phyloP scores from a whole-genome alignment of 2,113 vertebrate genomes.

The Corythaeola cristata region DNA sequence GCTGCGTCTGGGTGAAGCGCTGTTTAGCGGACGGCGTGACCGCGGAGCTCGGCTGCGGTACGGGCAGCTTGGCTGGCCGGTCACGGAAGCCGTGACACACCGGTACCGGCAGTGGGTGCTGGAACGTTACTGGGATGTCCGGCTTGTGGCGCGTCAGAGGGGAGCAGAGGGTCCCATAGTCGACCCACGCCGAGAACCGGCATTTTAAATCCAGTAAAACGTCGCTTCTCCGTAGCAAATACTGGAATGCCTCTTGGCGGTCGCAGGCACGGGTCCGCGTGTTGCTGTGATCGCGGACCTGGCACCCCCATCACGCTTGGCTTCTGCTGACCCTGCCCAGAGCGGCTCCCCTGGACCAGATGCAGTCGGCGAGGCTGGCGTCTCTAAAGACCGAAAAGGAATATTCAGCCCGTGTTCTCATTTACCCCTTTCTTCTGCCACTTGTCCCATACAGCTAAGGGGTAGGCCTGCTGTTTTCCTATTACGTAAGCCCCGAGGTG shows the following conservation, averaged over 20 bases:
- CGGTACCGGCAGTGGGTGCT: fast-evolving
- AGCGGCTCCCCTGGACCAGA: not conserved
- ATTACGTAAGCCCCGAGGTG: fast-evolving
- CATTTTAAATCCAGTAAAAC: not conserved
- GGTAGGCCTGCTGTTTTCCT: not conserved
- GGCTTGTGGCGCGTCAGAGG: not conserved
- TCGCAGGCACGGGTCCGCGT: fast-evolving
- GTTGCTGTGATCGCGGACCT: not conserved
- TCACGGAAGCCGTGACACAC: fast-evolving
- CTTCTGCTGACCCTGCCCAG: not conserved
- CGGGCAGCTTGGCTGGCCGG: not conserved
- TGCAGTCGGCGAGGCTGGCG: not conserved
- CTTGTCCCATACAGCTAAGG: not conserved
- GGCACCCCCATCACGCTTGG: not conserved
- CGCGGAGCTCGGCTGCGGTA: fast-evolving
- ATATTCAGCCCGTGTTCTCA: not conserved
- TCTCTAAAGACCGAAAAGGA: no score
- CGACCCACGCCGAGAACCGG: fast-evolving
- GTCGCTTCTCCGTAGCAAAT: fast-evolving
- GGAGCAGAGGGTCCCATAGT: not conserved
- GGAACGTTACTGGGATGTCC: not conserved
- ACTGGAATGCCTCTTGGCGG: not conserved
- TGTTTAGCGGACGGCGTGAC: fast-evolving
- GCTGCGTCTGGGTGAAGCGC: not conserved
- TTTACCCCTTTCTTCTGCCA: not conserved